A percentile compares a stretch with the other conserved stretches of the same genome.
phyloP scores from a whole-genome alignment of 1,140 invertebrate species.

The Lamellibrachia luymesi region DNA sequence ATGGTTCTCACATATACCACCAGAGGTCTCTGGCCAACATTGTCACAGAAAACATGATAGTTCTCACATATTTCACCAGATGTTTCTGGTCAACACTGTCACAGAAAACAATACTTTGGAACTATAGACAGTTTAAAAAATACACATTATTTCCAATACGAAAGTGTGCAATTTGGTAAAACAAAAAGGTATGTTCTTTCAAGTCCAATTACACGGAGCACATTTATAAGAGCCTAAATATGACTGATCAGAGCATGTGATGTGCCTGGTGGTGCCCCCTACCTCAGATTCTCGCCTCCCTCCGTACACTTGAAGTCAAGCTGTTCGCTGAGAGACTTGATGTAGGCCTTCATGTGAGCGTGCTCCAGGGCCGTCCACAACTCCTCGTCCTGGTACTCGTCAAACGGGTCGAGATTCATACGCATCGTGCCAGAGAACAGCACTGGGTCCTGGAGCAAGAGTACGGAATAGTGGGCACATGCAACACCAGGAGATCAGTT shows the following conservation, averaged over 20 bases:
- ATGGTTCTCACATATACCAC: neutral
- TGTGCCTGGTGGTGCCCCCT: neutral
- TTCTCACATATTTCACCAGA: neutral
- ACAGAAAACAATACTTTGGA: neutral
- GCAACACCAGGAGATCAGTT: neutral
- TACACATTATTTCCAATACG: neutral
- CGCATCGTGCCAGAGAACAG: constrained; percentile 47
- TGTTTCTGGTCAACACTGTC: neutral
- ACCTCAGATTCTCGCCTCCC: constrained; percentile 55
- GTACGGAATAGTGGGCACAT: neutral
- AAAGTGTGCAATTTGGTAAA: neutral
- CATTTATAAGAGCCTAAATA: no score
- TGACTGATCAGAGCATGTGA: neutral
- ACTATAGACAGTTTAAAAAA: no score
- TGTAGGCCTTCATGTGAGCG: constrained; percentile 49
- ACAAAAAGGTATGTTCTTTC: neutral
- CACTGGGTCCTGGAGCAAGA: constrained; percentile 41
- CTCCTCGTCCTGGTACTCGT: constrained; percentile 39
- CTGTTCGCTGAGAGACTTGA: constrained; percentile 23
- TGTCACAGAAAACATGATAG: neutral
- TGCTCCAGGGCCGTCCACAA: constrained; percentile 45
- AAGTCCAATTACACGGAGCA: neutral
- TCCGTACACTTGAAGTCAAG: constrained; percentile 28
- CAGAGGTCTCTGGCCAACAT: constrained; percentile 1
- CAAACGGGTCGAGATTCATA: constrained; percentile 50